A percentile compares a stretch with the other conserved stretches of the same genome.
Conservation (phyloP, 2,113 vertebrate species). For the Malurus alboscapulatus region DNA sequence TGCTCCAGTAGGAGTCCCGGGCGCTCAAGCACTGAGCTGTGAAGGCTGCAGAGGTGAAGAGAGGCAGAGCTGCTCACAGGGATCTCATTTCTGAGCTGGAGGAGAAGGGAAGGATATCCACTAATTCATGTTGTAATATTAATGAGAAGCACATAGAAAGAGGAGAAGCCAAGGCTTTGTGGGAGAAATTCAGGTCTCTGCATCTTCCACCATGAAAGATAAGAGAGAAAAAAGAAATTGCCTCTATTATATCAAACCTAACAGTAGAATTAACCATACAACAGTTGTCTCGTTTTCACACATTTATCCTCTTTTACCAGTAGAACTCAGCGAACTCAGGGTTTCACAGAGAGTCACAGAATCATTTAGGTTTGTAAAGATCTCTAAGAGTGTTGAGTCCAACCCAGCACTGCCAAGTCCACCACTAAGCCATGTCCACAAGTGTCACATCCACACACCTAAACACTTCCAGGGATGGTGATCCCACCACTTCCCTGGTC, state of each 20-base stretch:
- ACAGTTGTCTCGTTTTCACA: background rate
- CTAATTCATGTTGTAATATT: background rate
- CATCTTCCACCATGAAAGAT: rapidly evolving
- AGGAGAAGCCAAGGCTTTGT: background rate
- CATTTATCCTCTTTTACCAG: background rate
- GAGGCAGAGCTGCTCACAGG: background rate
- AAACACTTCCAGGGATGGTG: no score
- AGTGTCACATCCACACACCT: background rate
- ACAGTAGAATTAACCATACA: background rate
- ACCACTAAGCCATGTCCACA: background rate
- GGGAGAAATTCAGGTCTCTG: background rate
- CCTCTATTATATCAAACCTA: background rate
- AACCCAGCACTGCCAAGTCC: background rate
- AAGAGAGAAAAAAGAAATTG: background rate
- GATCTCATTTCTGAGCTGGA: background rate
- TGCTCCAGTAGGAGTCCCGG: rapidly evolving
- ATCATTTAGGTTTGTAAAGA: background rate
- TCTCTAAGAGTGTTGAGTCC: background rate
- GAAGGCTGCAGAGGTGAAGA: background rate
- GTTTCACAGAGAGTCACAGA: background rate
- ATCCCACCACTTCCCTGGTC: background rate
- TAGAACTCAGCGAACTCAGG: background rate
- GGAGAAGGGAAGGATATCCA: background rate
- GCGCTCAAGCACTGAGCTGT: background rate
- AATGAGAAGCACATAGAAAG: background rate